Percentiles rank a stretch among this genome's conserved stretches.
Conservation (phyloP, 2,113 vertebrate species). For the Cyanoderma ruficeps region DNA sequence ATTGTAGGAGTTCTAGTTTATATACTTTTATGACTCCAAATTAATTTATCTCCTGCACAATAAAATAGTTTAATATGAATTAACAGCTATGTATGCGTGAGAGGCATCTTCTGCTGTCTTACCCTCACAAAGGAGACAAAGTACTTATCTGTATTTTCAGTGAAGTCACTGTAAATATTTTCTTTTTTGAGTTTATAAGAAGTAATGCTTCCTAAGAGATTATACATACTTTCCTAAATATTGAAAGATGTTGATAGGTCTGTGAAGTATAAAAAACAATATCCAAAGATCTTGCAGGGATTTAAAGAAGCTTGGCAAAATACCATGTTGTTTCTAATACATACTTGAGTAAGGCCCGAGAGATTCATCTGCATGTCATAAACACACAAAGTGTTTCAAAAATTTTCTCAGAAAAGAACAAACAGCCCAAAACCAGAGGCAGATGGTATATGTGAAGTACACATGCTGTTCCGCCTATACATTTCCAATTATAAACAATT, state of each 20-base stretch:
- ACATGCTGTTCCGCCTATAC: neutral
- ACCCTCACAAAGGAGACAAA: neutral
- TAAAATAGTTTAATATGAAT: neutral
- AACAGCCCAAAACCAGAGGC: neutral
- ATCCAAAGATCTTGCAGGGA: neutral
- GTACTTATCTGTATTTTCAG: neutral
- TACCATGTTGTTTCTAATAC: neutral
- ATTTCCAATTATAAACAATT: conserved; percentile 14
- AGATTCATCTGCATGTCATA: neutral
- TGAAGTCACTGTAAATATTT: neutral
- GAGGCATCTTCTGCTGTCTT: neutral
- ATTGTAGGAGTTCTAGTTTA: neutral
- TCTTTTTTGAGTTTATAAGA: neutral
- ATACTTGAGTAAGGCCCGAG: neutral
- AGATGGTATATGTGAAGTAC: neutral
- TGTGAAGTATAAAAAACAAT: neutral
- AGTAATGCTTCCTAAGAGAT: neutral
- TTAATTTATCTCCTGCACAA: neutral
- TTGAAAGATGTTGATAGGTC: neutral
- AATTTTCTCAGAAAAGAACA: neutral
- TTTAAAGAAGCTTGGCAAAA: neutral
- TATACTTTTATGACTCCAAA: neutral
- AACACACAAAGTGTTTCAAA: neutral
- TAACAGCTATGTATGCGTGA: neutral
- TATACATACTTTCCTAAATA: neutral